Percentiles rank a stretch among this genome's conserved stretches.
phyloP scores from a whole-genome alignment of 2,888 invertebrate genomes.

The Diloba caeruleocephala region DNA sequence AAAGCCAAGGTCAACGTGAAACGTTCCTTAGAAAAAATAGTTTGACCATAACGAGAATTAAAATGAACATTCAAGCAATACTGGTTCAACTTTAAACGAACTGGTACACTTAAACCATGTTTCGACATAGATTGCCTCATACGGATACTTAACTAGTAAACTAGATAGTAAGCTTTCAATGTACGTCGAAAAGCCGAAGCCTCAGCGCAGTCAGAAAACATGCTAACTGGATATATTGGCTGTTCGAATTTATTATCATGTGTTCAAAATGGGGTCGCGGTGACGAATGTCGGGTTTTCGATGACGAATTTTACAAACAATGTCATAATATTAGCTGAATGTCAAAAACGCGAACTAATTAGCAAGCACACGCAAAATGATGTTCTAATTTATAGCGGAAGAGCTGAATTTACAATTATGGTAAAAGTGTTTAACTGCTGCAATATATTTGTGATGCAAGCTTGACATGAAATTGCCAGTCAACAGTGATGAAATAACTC shows the following conservation, averaged over 20 bases:
- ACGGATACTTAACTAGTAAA: neutral
- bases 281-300: conserved; percentile 11
- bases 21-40: conserved; percentile 24
- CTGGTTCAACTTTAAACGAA: conserved; percentile 4
- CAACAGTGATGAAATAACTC: conserved; percentile 11
- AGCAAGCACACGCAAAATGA: conserved; percentile 14
- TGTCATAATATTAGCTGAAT: conserved; percentile 35
- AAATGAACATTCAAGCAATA: conserved; percentile 24
- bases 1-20: conserved; percentile 32
- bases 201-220: conserved; percentile 2
- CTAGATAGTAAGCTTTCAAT: neutral
- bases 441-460: conserved; percentile 42
- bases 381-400: conserved; percentile 5
- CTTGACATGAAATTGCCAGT: conserved; percentile 21
- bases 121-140: neutral
- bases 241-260: conserved; percentile 18
- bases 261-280: conserved; percentile 24
- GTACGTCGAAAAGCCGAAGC: too few relatives aligned
- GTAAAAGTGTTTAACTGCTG: conserved; percentile 23
- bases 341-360: conserved; percentile 22
- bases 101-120: neutral
- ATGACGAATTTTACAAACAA: conserved; percentile 28
- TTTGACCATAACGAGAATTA: conserved; percentile 18
- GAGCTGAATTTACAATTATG: conserved; percentile 11
- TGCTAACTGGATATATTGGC: neutral